Evolutionary conservation across 2,113 vertebrate species (phyloP).

Genomic region (Recurvirostra avosetta): DNA sequence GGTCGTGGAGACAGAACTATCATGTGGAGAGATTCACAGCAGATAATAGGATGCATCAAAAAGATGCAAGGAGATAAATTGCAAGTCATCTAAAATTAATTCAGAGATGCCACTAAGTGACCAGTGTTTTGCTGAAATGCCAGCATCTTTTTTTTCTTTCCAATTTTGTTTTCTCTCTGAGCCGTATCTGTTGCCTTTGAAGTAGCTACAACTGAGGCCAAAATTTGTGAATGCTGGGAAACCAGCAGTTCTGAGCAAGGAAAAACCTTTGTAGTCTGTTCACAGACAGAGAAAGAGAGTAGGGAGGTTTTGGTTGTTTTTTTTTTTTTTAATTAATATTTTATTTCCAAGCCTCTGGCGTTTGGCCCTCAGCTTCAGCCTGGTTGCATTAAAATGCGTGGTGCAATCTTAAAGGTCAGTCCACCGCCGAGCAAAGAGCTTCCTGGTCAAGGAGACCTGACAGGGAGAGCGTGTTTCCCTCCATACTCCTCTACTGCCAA

Average conservation of each 20-base stretch:
- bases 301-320: background rate
- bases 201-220: slow-evolving; percentile 31
- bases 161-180: slow-evolving; percentile 31
- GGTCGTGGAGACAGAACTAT: background rate
- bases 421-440: fast-evolving
- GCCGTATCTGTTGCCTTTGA: slow-evolving; percentile 54
- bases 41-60: background rate
- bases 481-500: background rate
- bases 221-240: slow-evolving; percentile 37
- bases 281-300: background rate
- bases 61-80: background rate
- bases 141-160: background rate
- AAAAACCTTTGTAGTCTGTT: slow-evolving; percentile 47
- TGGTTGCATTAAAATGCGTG: background rate
- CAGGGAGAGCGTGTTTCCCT: background rate
- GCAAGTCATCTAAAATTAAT: background rate
- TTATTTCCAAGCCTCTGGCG: slow-evolving; percentile 37
- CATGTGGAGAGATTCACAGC: background rate
- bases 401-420: background rate
- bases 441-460: background rate
- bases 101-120: background rate
- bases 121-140: slow-evolving; percentile 1
- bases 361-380: background rate
- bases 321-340: background rate
- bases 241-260: slow-evolving; percentile 25